Percentiles rank a stretch among this genome's conserved stretches.
These are phyloP conservation scores for Leptogaster cylindrica DNA, from an alignment of 2,888 invertebrate genomes.

Conservation along the genomic window DNA sequence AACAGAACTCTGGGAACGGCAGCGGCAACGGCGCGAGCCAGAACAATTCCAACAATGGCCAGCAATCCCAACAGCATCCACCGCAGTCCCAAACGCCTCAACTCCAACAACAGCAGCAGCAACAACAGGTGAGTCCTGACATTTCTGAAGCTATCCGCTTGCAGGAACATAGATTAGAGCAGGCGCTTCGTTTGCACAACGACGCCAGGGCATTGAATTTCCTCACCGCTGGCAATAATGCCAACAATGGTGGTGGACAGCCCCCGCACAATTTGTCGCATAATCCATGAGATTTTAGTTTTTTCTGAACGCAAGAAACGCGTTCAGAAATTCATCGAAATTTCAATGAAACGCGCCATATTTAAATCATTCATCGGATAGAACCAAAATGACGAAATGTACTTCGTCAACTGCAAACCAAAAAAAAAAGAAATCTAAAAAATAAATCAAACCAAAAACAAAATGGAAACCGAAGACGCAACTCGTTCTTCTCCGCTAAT, in stretches of 20 bases:
- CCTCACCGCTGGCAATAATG: constrained; percentile 62
- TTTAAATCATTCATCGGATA: constrained; percentile 25
- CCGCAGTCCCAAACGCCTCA: constrained; percentile 68
- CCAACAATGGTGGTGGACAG: neutral
- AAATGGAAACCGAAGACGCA: no score
- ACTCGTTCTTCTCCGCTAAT: no score
- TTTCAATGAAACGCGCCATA: constrained; percentile 3
- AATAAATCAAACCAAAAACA: neutral
- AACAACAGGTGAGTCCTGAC: constrained; percentile 70
- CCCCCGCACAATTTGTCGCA: constrained; percentile 18
- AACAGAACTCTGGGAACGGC: constrained; percentile 5
- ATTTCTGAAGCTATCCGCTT: constrained; percentile 74
- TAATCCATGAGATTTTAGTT: constrained; percentile 80
- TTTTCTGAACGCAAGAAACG: constrained; percentile 65
- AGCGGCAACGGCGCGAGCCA: constrained; percentile 1
- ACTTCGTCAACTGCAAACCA: neutral
- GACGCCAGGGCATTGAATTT: constrained; percentile 83
- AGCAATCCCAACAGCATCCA: constrained; percentile 39
- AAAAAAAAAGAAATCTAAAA: neutral
- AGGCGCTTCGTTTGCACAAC: constrained; percentile 79
- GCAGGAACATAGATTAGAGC: constrained; percentile 82
- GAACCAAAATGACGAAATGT: neutral
- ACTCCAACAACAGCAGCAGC: constrained; percentile 56
- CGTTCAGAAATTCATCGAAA: constrained; percentile 31
- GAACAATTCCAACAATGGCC: constrained; percentile 23